Evolutionary conservation across 1,140 invertebrate species (phyloP).

Genomic region (Battus philenor): DNA sequence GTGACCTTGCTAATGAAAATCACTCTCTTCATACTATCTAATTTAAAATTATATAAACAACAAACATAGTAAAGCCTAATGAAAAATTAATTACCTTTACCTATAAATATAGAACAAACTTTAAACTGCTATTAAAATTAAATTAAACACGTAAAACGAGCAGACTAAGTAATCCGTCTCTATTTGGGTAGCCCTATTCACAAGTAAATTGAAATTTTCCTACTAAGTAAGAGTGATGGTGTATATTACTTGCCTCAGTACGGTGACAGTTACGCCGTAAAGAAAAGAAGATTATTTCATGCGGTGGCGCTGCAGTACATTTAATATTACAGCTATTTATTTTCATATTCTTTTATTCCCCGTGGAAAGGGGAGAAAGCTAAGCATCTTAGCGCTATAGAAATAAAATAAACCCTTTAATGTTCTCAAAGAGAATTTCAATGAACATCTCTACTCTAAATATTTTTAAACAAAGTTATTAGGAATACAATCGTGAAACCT

Average conservation of each 20-base stretch:
- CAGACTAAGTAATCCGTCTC: constrained; percentile 53
- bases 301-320: constrained; percentile 48
- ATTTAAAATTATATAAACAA: too few relatives aligned
- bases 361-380: constrained; percentile 32
- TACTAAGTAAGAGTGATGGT: constrained; percentile 71
- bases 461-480: too few relatives aligned
- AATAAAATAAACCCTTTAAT: too few relatives aligned
- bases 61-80: too few relatives aligned
- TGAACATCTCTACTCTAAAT: too few relatives aligned
- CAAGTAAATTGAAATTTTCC: constrained; percentile 68
- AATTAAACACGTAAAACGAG: constrained; percentile 22
- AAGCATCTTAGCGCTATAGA: constrained; percentile 36
- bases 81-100: too few relatives aligned
- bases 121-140: constrained; percentile 1
- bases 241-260: constrained; percentile 59
- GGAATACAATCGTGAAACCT: too few relatives aligned
- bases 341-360: constrained; percentile 55
- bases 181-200: constrained; percentile 52
- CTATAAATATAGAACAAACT: too few relatives aligned
- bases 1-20: too few relatives aligned
- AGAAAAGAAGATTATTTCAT: constrained; percentile 67
- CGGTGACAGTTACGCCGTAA: constrained; percentile 58
- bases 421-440: too few relatives aligned
- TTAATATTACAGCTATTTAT: constrained; percentile 71
- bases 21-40: too few relatives aligned